Conservation (phyloP, 2,888 invertebrate species). For the Bombylius discolor region DNA sequence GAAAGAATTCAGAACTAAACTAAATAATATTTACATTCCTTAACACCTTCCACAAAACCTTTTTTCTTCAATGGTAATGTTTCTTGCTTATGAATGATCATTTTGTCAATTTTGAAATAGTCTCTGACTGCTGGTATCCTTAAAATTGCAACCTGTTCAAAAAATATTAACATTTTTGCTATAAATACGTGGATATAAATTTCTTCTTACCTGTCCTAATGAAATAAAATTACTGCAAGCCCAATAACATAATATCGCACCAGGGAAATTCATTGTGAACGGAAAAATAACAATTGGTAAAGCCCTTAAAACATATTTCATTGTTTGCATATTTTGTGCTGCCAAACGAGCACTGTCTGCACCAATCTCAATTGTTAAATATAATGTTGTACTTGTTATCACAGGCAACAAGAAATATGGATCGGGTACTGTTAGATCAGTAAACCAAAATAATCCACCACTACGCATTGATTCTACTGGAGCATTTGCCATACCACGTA, state of each 20-base stretch:
- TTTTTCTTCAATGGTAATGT: conserved; percentile 55
- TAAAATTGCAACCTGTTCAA: conserved; percentile 47
- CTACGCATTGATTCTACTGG: conserved; percentile 81
- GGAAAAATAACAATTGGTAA: conserved; percentile 71
- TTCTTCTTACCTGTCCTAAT: conserved; percentile 46
- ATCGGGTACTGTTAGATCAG: conserved; percentile 81
- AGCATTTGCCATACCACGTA: conserved; percentile 75
- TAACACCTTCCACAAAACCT: conserved; percentile 63
- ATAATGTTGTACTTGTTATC: conserved; percentile 70
- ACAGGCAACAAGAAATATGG: conserved; percentile 78
- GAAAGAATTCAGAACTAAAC: no score
- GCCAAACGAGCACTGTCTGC: conserved; percentile 59
- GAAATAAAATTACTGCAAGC: conserved; percentile 75
- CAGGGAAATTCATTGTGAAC: conserved; percentile 76
- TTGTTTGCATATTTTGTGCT: conserved; percentile 51
- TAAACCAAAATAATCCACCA: conserved; percentile 89
- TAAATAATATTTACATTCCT: conserved; percentile 51
- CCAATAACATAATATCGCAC: conserved; percentile 85
- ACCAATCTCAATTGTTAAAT: conserved; percentile 69
- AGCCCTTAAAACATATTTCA: conserved; percentile 62
- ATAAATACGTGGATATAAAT: no score
- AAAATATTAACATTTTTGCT: background rate
- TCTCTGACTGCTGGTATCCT: conserved; percentile 59
- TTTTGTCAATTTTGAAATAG: conserved; percentile 60
- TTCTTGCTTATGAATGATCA: conserved; percentile 44